phyloP scores from a whole-genome alignment of 2,113 vertebrate genomes.

The Misgurnus mizolepis region DNA sequence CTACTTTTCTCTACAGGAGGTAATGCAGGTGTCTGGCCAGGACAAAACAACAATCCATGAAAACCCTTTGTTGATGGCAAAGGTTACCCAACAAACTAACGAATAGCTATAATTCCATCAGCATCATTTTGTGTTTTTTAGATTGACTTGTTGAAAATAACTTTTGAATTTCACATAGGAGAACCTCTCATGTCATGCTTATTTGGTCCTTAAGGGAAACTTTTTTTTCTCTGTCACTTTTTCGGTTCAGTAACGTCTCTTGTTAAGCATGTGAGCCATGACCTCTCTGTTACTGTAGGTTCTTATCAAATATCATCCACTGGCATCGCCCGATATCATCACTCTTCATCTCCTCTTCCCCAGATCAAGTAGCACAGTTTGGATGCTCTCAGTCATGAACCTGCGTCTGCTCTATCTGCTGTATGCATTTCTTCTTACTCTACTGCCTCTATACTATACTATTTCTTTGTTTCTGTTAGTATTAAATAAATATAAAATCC shows the following conservation, averaged over 20 bases:
- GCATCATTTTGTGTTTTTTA: neutral
- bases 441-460: neutral
- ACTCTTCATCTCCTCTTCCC: constrained; percentile 41
- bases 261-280: constrained; percentile 16
- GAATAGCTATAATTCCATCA: constrained; percentile 9
- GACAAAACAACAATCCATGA: neutral
- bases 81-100: neutral
- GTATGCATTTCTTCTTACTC: neutral
- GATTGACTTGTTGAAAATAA: neutral
- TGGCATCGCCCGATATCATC: constrained; percentile 68
- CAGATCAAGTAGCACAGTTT: constrained; percentile 61
- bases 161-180: too few species aligned
- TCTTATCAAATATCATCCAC: constrained; percentile 68
- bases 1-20: neutral
- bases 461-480: neutral
- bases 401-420: neutral
- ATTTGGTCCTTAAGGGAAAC: neutral
- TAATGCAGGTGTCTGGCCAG: neutral
- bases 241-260: neutral
- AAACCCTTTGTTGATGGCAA: neutral
- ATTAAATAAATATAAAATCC: neutral
- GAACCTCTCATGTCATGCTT: neutral
- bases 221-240: too few species aligned
- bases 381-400: neutral
- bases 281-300: constrained; percentile 28